phyloP scores from a whole-genome alignment of 2,113 vertebrate species.

The Phocoena sinus region DNA sequence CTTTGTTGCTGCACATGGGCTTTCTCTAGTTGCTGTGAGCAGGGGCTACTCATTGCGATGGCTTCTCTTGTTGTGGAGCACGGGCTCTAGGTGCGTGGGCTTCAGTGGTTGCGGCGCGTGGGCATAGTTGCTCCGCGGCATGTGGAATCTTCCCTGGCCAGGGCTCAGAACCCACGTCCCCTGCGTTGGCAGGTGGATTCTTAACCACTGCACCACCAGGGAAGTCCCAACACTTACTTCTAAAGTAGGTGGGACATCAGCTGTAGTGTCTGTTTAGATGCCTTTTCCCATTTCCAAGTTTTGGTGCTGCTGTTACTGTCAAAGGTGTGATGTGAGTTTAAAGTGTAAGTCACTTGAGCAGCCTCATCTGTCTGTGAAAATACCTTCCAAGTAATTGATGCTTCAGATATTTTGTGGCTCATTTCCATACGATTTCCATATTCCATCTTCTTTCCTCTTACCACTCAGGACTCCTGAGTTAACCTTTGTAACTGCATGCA shows the following conservation, averaged over 20 bases:
- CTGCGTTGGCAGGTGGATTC: too few species aligned
- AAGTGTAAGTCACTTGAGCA: not conserved
- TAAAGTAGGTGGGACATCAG: not conserved
- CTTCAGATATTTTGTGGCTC: not conserved
- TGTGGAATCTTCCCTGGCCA: too few species aligned
- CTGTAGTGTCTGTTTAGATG: not conserved
- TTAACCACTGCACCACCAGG: too few species aligned
- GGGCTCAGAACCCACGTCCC: too few species aligned
- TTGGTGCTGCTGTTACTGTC: not conserved
- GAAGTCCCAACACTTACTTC: not conserved
- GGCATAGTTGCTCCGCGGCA: too few species aligned
- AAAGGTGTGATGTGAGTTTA: not conserved
- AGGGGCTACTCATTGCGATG: too few species aligned
- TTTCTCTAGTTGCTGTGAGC: too few species aligned
- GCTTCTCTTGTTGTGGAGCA: too few species aligned
- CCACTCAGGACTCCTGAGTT: not conserved
- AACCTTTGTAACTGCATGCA: not conserved
- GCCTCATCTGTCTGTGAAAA: not conserved
- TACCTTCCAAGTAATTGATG: conserved; percentile 25
- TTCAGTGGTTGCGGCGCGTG: too few species aligned
- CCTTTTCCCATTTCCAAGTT: not conserved
- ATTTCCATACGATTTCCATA: conserved; percentile 61
- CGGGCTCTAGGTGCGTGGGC: too few species aligned
- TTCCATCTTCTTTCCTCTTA: conserved; percentile 24
- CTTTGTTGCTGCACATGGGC: too few species aligned